A percentile compares a stretch with the other conserved stretches of the same genome.
Evolutionary conservation across 1,140 invertebrate species (phyloP).

Genomic region (Ceratosolen solmsi): DNA sequence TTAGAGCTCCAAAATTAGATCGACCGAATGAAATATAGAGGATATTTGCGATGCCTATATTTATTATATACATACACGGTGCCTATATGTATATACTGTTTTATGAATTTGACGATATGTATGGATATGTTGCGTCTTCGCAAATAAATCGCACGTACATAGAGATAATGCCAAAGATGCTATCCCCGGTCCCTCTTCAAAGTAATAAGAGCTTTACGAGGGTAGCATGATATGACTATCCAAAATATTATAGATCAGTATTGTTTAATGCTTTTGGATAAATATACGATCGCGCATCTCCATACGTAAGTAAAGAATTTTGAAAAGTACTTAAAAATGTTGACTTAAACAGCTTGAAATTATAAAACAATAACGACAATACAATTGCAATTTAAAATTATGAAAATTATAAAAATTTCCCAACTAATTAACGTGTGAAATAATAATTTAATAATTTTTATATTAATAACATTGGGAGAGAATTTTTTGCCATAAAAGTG

Average conservation of each 20-base stretch:
- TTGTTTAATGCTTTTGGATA: not conserved
- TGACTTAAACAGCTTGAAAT: too few species aligned
- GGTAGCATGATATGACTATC: not conserved
- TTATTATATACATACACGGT: not conserved
- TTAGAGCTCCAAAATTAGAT: slow-evolving; percentile 38
- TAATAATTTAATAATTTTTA: too few species aligned
- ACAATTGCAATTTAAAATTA: too few species aligned
- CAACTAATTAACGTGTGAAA: too few species aligned
- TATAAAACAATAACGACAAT: too few species aligned
- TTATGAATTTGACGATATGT: slow-evolving; percentile 42
- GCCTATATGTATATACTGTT: not conserved
- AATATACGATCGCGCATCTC: too few species aligned
- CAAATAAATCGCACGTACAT: slow-evolving; percentile 26
- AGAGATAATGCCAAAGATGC: not conserved
- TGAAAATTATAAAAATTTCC: too few species aligned
- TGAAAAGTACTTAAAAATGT: too few species aligned
- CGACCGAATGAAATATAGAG: slow-evolving; percentile 41
- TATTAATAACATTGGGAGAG: too few species aligned
- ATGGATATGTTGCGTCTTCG: not conserved
- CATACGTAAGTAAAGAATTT: too few species aligned
- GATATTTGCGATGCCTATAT: not conserved
- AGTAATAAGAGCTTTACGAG: not conserved
- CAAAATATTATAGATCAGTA: not conserved
- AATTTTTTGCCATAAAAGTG: too few species aligned
- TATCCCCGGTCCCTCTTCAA: not conserved